A percentile compares a stretch with the other conserved stretches of the same genome.
phyloP scores from a whole-genome alignment of 1,140 invertebrate genomes.

The Drosophila nigromelanica region DNA sequence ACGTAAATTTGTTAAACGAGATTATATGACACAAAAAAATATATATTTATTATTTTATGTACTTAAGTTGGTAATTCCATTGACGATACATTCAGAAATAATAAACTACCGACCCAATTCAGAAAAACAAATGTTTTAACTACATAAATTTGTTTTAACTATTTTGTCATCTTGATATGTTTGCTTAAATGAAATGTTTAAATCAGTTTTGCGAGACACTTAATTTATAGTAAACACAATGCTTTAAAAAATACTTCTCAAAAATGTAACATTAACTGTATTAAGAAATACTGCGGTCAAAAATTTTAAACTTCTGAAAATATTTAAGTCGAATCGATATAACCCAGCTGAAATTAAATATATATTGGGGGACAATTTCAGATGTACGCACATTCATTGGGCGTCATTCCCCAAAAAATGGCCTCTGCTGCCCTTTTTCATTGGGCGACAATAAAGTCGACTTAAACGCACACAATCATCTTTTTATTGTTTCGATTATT shows the following conservation, averaged over 20 bases:
- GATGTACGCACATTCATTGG: neutral
- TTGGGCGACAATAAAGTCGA: conserved; percentile 29
- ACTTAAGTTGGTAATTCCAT: conserved; percentile 50
- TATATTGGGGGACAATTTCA: neutral
- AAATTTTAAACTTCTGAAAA: neutral
- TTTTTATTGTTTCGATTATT: conserved; percentile 77
- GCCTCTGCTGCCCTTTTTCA: neutral
- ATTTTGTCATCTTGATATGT: too few species aligned
- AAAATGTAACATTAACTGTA: neutral
- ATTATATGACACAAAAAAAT: conserved; percentile 68
- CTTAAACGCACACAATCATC: conserved; percentile 68
- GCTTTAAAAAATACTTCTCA: too few species aligned
- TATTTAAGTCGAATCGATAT: neutral
- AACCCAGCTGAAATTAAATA: conserved; percentile 2
- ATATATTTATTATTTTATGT: conserved; percentile 70
- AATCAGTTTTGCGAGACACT: neutral
- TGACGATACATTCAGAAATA: neutral
- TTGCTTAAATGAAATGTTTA: neutral
- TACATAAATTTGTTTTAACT: too few species aligned
- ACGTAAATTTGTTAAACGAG: conserved; percentile 77
- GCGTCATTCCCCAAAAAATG: neutral
- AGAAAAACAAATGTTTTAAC: too few species aligned
- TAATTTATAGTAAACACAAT: too few species aligned
- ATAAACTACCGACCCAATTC: neutral
- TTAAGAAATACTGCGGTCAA: conserved; percentile 12